phyloP scores from a whole-genome alignment of 2,113 vertebrate genomes.

The Cyphomyrus plagiostoma region DNA sequence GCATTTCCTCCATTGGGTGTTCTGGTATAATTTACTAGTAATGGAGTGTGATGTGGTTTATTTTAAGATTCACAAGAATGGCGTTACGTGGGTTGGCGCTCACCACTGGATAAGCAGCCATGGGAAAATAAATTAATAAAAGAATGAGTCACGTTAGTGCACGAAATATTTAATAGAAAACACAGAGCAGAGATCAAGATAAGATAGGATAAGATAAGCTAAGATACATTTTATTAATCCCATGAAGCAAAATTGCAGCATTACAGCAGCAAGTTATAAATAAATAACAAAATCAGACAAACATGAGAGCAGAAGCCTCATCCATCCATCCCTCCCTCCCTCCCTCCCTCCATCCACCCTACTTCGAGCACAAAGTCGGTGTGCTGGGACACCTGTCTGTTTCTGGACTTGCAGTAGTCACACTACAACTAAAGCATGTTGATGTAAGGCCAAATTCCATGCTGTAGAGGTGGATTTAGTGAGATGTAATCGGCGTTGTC shows the following conservation, averaged over 20 bases:
- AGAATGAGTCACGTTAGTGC: not conserved
- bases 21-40: not conserved
- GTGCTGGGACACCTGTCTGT: not conserved
- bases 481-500: not conserved
- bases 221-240: not conserved
- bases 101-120: not conserved
- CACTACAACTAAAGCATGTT: not conserved
- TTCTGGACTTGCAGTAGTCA: not conserved
- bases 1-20: not conserved
- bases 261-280: not conserved
- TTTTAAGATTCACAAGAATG: not conserved
- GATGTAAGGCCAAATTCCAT: not conserved
- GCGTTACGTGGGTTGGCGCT: not conserved
- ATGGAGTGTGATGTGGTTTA: not conserved
- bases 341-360: not conserved
- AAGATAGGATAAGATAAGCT: not conserved
- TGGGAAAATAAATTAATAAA: not conserved
- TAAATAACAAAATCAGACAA: not conserved
- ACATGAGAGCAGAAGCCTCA: not conserved
- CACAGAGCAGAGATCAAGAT: not conserved
- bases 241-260: not conserved
- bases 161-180: not conserved
- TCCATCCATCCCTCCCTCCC: not conserved
- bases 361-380: not conserved
- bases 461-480: not conserved